A percentile compares a stretch with the other conserved stretches of the same genome.
Conservation (phyloP, 2,888 invertebrate genomes). For the Diarsia dahlii region DNA sequence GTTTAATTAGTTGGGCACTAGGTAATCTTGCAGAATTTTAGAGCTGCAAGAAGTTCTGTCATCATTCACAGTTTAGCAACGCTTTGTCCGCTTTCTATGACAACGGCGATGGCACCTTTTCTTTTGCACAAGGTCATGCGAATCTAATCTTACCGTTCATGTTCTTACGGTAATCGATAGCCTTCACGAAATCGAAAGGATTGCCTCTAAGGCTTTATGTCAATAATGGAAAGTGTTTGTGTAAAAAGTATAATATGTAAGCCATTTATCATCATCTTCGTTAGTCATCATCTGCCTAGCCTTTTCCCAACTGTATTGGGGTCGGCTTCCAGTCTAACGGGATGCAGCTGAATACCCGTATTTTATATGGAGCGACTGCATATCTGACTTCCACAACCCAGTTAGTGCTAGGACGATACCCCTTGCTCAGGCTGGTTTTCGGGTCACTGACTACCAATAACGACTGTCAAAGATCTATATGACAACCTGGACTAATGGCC, state of each 20-base stretch:
- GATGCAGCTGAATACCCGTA: too few relatives aligned
- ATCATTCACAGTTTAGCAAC: constrained; percentile 44
- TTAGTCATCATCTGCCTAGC: neutral
- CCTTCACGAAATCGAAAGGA: constrained; percentile 32
- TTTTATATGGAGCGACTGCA: too few relatives aligned
- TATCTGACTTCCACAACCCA: too few relatives aligned
- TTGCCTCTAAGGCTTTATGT: constrained; percentile 11
- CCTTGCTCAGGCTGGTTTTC: too few relatives aligned
- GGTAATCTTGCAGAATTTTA: constrained; percentile 31
- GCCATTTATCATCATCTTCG: neutral
- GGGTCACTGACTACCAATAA: too few relatives aligned
- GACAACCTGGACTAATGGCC: too few relatives aligned
- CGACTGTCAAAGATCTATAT: too few relatives aligned
- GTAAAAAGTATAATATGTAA: neutral
- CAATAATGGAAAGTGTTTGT: constrained; percentile 11
- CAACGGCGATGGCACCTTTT: constrained; percentile 50
- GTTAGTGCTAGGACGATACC: too few relatives aligned
- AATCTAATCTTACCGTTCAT: constrained; percentile 46
- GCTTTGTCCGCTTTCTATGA: constrained; percentile 47
- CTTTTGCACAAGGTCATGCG: constrained; percentile 50
- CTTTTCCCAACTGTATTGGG: too few relatives aligned
- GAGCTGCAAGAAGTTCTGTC: constrained; percentile 33
- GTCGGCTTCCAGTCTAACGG: too few relatives aligned
- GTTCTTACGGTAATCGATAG: constrained; percentile 27
- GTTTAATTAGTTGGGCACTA: constrained; percentile 17